Conservation (phyloP, 2,113 vertebrate genomes). For the Phyllostomus discolor region DNA sequence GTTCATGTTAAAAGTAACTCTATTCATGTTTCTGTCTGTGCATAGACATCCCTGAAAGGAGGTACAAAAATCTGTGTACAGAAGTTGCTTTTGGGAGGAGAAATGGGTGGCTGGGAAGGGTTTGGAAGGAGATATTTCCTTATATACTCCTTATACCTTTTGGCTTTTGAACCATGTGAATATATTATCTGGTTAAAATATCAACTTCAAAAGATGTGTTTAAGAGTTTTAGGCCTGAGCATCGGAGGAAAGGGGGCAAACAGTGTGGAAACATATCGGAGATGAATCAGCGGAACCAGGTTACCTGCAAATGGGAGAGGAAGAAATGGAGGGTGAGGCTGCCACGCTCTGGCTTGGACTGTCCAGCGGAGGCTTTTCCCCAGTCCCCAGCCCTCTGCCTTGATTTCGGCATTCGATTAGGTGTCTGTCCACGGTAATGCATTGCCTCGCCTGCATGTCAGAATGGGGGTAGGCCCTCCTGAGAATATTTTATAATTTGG, state of each 20-base stretch:
- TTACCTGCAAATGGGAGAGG: neutral
- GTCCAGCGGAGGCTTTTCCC: neutral
- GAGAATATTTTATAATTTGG: neutral
- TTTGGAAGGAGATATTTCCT: neutral
- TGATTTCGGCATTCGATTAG: neutral
- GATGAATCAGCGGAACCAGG: neutral
- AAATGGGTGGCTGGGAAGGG: neutral
- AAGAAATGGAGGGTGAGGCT: accelerated
- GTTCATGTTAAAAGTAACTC: neutral
- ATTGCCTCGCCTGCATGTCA: neutral
- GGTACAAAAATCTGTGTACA: neutral
- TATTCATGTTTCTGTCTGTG: neutral
- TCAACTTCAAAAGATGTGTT: neutral
- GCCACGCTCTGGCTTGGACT: neutral
- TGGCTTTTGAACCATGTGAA: neutral
- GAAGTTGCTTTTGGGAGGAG: neutral
- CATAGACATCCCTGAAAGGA: neutral
- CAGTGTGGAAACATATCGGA: neutral
- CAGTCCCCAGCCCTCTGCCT: neutral
- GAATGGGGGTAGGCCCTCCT: neutral
- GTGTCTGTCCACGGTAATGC: neutral
- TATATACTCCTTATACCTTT: neutral
- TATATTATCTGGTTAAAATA: neutral
- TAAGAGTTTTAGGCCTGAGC: neutral
- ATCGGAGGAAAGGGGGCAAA: neutral